Conservation (phyloP, 1,140 invertebrate genomes). For the Trachymyrmex cornetzi region DNA sequence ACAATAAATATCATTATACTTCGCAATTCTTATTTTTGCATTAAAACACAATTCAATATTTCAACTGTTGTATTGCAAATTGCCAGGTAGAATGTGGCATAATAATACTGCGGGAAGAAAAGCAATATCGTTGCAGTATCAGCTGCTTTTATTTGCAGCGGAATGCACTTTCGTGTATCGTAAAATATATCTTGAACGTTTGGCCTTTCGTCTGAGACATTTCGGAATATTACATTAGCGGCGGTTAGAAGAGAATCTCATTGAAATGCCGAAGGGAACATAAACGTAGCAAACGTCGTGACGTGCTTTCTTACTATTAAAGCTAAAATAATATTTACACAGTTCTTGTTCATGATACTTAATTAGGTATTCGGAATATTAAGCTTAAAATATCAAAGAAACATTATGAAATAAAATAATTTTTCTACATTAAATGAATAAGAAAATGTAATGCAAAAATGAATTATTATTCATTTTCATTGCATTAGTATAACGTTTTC, state of each 20-base stretch:
- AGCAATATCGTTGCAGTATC: conserved; percentile 38
- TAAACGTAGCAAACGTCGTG: conserved; percentile 24
- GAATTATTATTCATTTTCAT: not conserved
- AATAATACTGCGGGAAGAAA: conserved; percentile 19
- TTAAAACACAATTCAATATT: conserved; percentile 6
- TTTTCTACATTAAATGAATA: not conserved
- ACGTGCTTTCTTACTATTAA: not conserved
- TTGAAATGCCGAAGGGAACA: conserved; percentile 16
- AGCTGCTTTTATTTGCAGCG: conserved; percentile 41
- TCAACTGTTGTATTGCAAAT: conserved; percentile 25
- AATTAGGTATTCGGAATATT: not conserved
- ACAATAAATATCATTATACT: not conserved
- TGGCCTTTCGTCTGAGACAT: conserved; percentile 37
- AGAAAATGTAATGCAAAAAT: not conserved
- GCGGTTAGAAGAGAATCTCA: conserved; percentile 25
- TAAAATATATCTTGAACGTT: conserved; percentile 38
- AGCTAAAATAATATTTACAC: conserved; percentile 19
- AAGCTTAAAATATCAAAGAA: not conserved
- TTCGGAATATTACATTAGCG: conserved; percentile 45
- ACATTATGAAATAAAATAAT: not conserved
- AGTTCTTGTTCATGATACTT: conserved; percentile 4
- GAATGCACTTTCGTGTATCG: conserved; percentile 43
- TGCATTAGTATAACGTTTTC: not conserved
- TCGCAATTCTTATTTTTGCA: not conserved
- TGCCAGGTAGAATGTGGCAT: conserved; percentile 1